Conservation (phyloP, 2,888 invertebrate species). For the Idaea aversata region DNA sequence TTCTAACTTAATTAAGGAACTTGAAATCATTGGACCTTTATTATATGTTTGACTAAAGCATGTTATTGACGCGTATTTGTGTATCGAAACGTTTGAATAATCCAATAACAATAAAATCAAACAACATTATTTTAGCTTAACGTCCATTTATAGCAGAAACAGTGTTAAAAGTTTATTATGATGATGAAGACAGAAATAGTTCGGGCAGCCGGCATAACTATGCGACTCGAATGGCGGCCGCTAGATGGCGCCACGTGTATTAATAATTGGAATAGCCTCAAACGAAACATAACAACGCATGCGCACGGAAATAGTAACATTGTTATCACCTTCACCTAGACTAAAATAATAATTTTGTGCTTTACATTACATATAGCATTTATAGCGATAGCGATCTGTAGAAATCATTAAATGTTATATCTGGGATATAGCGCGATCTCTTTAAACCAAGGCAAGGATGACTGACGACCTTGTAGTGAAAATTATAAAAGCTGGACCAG, state of each 20-base stretch:
- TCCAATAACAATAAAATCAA: background rate
- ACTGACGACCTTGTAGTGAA: constrained; percentile 9
- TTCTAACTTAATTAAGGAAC: background rate
- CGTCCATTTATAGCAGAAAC: constrained; percentile 33
- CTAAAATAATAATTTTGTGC: constrained; percentile 43
- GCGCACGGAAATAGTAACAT: constrained; percentile 72
- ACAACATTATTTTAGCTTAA: constrained; percentile 4
- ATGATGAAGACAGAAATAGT: constrained; percentile 62
- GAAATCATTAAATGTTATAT: background rate
- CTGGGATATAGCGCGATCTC: background rate
- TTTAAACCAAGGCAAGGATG: background rate
- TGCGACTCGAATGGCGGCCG: constrained; percentile 47
- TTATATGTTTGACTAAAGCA: background rate
- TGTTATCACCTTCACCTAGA: constrained; percentile 78
- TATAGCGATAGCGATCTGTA: background rate
- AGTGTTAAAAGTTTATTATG: constrained; percentile 41
- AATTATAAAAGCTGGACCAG: background rate
- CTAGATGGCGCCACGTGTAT: constrained; percentile 69
- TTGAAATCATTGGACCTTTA: background rate
- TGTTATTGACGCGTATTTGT: background rate
- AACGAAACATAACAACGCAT: constrained; percentile 56
- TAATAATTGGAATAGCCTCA: constrained; percentile 29
- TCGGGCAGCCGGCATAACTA: constrained; percentile 60
- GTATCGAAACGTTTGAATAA: background rate
- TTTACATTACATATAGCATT: background rate